A percentile compares a stretch with the other conserved stretches of the same genome.
Evolutionary conservation across 1,140 invertebrate genomes (phyloP).

Genomic region (Caligus rogercresseyi): DNA sequence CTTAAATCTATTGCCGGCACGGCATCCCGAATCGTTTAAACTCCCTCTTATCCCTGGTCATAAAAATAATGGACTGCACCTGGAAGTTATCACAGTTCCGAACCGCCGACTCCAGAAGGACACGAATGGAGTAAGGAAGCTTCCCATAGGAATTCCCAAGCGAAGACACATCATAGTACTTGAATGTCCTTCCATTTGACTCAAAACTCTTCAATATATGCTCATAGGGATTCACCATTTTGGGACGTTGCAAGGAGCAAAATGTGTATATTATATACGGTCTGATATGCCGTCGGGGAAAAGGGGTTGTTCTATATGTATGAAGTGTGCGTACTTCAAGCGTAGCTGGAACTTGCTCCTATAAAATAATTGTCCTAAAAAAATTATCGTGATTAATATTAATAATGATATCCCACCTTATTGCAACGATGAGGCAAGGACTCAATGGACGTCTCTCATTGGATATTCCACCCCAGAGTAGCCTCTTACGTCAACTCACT

Average conservation of each 20-base stretch:
- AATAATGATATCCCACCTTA: too few relatives aligned
- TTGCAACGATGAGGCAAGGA: not conserved
- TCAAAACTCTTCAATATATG: not conserved
- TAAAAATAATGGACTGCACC: slow-evolving; percentile 26
- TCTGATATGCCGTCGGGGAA: too few relatives aligned
- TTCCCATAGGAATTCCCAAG: slow-evolving; percentile 21
- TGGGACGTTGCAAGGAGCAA: too few relatives aligned
- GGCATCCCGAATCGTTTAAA: too few relatives aligned
- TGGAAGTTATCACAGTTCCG: slow-evolving; percentile 93
- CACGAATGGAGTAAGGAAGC: slow-evolving; percentile 81
- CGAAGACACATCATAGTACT: slow-evolving; percentile 26
- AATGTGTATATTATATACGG: too few relatives aligned
- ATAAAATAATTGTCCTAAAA: too few relatives aligned
- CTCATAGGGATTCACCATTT: not conserved
- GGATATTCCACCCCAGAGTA: not conserved
- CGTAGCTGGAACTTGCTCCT: too few relatives aligned
- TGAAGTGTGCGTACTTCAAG: too few relatives aligned
- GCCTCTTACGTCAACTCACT: not conserved
- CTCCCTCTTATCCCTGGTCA: not conserved
- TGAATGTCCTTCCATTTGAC: not conserved
- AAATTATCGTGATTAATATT: too few relatives aligned
- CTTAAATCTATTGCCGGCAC: too few relatives aligned
- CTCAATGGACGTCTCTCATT: not conserved
- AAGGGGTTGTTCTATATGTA: too few relatives aligned
- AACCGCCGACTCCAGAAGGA: slow-evolving; percentile 83